phyloP scores from a whole-genome alignment of 2,797 vertebrate genomes.

The Pempheris klunzingeri region DNA sequence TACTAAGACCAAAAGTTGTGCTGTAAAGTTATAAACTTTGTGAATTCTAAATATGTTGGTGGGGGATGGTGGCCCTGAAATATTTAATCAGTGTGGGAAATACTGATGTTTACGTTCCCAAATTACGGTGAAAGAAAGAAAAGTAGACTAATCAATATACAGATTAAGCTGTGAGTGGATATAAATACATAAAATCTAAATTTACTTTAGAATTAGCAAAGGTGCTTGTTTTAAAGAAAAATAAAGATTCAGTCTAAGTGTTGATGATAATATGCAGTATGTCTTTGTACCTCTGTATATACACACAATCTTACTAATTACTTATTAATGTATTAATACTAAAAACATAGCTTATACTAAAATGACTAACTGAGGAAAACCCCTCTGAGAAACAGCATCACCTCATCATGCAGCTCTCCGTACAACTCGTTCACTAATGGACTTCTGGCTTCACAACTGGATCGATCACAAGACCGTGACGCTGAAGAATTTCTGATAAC shows the following conservation, averaged over 20 bases:
- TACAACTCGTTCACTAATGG: constrained; percentile 69
- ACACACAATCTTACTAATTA: too few relatives aligned
- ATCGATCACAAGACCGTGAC: constrained; percentile 54
- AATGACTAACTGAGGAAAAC: constrained; percentile 37
- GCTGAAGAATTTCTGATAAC: constrained; percentile 62
- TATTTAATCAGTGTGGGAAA: neutral
- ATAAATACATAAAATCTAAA: too few relatives aligned
- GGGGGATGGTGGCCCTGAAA: constrained; percentile 1
- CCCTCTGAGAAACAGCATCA: constrained; percentile 35
- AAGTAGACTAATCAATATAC: neutral
- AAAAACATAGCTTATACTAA: neutral
- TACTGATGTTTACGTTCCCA: constrained; percentile 8
- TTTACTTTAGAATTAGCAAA: neutral
- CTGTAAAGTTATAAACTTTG: neutral
- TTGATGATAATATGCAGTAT: too few relatives aligned
- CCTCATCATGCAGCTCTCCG: constrained; percentile 36
- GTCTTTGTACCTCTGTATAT: too few relatives aligned
- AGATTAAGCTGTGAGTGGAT: too few relatives aligned
- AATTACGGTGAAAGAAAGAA: constrained; percentile 4
- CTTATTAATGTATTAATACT: constrained; percentile 17
- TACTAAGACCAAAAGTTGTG: neutral
- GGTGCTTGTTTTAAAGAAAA: too few relatives aligned
- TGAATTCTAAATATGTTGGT: neutral
- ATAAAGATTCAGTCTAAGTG: too few relatives aligned
- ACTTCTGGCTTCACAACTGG: constrained; percentile 62